Evolutionary conservation across 2,797 vertebrate species (phyloP).

Genomic region (Dipus sagitta): DNA sequence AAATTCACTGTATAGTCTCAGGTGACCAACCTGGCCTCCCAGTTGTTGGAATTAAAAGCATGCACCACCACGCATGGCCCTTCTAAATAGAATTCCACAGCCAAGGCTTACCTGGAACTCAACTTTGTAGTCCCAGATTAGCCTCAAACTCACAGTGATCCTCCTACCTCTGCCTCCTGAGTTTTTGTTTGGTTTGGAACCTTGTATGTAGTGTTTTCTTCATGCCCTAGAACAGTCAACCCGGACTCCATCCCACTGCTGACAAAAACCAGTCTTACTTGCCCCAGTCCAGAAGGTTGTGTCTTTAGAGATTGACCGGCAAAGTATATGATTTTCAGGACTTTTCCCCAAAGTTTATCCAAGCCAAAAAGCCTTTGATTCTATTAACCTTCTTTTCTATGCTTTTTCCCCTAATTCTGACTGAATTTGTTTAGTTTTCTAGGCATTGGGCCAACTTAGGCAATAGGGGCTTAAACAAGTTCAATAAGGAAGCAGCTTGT

Average conservation of each 20-base stretch:
- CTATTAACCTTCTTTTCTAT: conserved; percentile 44
- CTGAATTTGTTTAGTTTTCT: conserved; percentile 62
- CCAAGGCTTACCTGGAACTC: no score
- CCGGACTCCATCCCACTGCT: background rate
- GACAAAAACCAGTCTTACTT: background rate
- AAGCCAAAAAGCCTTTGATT: conserved; percentile 49
- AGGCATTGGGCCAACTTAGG: conserved; percentile 62
- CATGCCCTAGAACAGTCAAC: background rate
- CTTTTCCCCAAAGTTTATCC: conserved; percentile 44
- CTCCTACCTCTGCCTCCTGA: no score
- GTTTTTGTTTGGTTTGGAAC: background rate
- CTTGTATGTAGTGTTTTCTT: background rate
- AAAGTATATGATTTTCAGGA: conserved; percentile 17
- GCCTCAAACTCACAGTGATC: no score
- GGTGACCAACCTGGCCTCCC: no score
- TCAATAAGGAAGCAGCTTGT: conserved; percentile 40
- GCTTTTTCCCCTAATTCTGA: background rate
- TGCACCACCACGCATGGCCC: no score
- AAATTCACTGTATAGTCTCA: no score
- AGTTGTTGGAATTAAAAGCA: no score
- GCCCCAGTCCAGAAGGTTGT: background rate
- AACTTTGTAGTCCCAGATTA: no score
- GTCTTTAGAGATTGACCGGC: conserved; percentile 1
- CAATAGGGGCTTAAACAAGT: conserved; percentile 59
- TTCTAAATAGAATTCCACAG: no score